Evolutionary conservation across 92 coral and sea anemone species (phyloP).

Genomic region (Pocillopora grandis): DNA sequence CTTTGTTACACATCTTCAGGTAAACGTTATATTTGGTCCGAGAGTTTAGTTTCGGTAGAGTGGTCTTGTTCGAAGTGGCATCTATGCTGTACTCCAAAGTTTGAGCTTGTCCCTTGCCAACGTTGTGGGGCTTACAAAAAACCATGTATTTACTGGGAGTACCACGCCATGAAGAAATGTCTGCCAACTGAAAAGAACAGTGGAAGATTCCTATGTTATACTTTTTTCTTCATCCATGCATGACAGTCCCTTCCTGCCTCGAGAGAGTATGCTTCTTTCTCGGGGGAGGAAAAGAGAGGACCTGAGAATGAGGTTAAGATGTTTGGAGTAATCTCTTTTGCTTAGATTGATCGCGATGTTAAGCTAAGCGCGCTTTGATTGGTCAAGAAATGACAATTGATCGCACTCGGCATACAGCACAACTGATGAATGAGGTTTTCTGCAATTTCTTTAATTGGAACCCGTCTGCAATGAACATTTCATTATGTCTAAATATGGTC

Average conservation of each 20-base stretch:
- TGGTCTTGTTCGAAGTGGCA: slow-evolving; percentile 3
- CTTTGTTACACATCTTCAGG: slow-evolving; percentile 1
- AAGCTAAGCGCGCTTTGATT: no score
- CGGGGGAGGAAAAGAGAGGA: no score
- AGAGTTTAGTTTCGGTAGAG: slow-evolving; percentile 1
- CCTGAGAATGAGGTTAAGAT: no score
- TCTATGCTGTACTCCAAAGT: not conserved
- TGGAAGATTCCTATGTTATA: no score
- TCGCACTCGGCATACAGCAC: no score
- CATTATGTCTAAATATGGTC: not conserved
- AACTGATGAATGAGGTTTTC: no score
- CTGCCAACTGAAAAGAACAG: slow-evolving; percentile 10
- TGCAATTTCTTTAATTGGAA: not conserved
- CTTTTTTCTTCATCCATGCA: no score
- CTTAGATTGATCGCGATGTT: no score
- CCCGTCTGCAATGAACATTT: not conserved
- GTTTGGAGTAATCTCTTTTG: no score
- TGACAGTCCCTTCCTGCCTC: no score
- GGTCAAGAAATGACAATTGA: no score
- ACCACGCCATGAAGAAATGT: slow-evolving; percentile 25
- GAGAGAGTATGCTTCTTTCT: no score
- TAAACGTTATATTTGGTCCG: slow-evolving; percentile 4
- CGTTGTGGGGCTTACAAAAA: not conserved
- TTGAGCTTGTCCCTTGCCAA: not conserved
- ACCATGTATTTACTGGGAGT: slow-evolving; percentile 7